Evolutionary conservation across 2,113 vertebrate species (phyloP), one percentile per base, ranked within the genome.

Genomic region (Mormyrus lacerda): DNA sequence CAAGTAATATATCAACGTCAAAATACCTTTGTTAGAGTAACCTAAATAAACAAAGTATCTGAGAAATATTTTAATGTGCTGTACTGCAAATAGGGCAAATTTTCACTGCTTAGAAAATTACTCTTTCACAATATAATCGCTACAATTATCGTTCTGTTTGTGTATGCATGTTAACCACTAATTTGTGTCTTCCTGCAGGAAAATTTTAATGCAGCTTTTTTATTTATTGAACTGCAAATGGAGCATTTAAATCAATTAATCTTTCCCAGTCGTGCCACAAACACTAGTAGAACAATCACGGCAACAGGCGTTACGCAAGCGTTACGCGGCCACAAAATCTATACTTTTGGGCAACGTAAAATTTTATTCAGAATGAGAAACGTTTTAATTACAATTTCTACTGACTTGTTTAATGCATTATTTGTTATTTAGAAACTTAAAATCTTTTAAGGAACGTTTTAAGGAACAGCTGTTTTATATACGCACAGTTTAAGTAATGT

Each of bases 181-280:
- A 48, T 82, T 90, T 82, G 83, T 89, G 65, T 92, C 88, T 39
- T 90, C 47, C 48, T 85, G 55, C 61, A 93, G 84, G 82, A 88
- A 93, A 92, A 87, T 92, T 90, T 89, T 89, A 92, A 90, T 91
- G 91, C 31, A 8, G 92, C 92, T 92, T 94, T 94, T 91, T 83
- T 91, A 92, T 95, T 94, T 89, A 94, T 90, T 89, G 89, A 88
- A 89, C 88, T 92, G 89, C 89, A 94, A 96, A 94, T 95, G 91
- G 92, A 93, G 31, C 94, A 91, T 93, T 92, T 31, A 91, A 93
- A 93, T 94, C 50, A 92, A 93, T 95, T 93, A 93, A 95, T 94
- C 88, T 91, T 89, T 95, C 93, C 92, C 93, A 93, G 91, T 93
- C 92, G 90, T 91, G 88, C 88, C 89, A 55, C 90, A 90, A 86